Conservation (phyloP, 2,888 invertebrate genomes). For the Stenolophus ochropezus region DNA sequence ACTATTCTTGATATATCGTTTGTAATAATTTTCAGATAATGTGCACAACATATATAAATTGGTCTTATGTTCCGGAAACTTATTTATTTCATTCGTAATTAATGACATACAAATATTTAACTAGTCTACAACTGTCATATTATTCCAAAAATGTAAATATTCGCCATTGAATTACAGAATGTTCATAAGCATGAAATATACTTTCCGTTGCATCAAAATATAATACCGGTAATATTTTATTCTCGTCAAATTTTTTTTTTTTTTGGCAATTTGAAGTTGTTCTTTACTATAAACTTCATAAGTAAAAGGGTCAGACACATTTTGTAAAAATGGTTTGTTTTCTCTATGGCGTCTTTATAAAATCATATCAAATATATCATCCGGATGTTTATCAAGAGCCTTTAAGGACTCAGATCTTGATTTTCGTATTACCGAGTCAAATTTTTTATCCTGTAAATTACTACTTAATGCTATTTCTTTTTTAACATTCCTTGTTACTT, state of each 20-base stretch:
- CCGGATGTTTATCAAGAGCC: not conserved
- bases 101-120: not conserved
- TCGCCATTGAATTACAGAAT: not conserved
- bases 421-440: not conserved
- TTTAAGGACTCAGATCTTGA: not conserved
- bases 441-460: slow-evolving; percentile 5
- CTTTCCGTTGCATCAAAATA: not conserved
- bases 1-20: not conserved
- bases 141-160: not conserved
- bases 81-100: not conserved
- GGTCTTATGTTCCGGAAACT: not conserved
- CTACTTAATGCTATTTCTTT: not conserved
- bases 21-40: not conserved
- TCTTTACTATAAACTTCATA: not conserved
- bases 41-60: slow-evolving; percentile 3
- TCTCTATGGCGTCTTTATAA: not conserved
- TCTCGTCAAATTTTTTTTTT: not conserved
- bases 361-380: not conserved
- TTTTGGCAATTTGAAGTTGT: slow-evolving; percentile 3
- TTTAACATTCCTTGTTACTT: not conserved
- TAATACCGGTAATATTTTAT: not conserved
- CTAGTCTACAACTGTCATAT: not conserved
- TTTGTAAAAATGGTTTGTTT: not conserved
- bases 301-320: not conserved
- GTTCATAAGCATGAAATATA: not conserved